Conservation (phyloP, 2,888 invertebrate species). For the Philereme vetulata region DNA sequence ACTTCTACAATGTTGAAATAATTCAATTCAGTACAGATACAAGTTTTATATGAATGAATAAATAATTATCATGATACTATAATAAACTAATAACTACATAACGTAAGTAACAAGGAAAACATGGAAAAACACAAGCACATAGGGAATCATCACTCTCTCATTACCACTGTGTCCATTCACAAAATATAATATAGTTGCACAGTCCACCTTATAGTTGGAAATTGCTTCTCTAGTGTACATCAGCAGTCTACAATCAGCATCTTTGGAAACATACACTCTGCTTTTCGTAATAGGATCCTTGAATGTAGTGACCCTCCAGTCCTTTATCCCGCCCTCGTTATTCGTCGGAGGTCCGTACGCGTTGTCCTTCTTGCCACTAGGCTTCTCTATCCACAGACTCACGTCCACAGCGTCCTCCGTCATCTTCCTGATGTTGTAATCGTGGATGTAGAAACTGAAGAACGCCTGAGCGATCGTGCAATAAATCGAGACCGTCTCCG, state of each 20-base stretch:
- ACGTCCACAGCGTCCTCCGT: slow-evolving; percentile 69
- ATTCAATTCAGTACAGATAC: too few species aligned
- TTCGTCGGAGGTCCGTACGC: slow-evolving; percentile 48
- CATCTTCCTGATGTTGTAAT: slow-evolving; percentile 72
- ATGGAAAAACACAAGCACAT: slow-evolving; percentile 17
- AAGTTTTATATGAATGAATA: not conserved
- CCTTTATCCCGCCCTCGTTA: slow-evolving; percentile 49
- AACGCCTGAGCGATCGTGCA: slow-evolving; percentile 67
- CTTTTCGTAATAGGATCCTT: slow-evolving; percentile 64
- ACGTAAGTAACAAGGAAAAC: slow-evolving; percentile 26
- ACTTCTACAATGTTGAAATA: too few species aligned
- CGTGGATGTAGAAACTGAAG: slow-evolving; percentile 62
- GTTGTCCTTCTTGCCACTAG: slow-evolving; percentile 48
- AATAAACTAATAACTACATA: slow-evolving; percentile 12
- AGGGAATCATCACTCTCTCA: slow-evolving; percentile 28
- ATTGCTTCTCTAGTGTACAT: slow-evolving; percentile 73
- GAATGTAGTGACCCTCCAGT: slow-evolving; percentile 67
- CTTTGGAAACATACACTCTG: slow-evolving; percentile 66
- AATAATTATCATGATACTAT: not conserved
- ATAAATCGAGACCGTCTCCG: slow-evolving; percentile 65
- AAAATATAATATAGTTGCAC: slow-evolving; percentile 67
- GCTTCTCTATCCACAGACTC: slow-evolving; percentile 67
- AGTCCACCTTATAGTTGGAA: slow-evolving; percentile 68
- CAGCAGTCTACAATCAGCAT: slow-evolving; percentile 66
- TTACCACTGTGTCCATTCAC: slow-evolving; percentile 62